Evolutionary conservation across 2,797 vertebrate genomes (phyloP).

Genomic region (Gymnodraco acuticeps): DNA sequence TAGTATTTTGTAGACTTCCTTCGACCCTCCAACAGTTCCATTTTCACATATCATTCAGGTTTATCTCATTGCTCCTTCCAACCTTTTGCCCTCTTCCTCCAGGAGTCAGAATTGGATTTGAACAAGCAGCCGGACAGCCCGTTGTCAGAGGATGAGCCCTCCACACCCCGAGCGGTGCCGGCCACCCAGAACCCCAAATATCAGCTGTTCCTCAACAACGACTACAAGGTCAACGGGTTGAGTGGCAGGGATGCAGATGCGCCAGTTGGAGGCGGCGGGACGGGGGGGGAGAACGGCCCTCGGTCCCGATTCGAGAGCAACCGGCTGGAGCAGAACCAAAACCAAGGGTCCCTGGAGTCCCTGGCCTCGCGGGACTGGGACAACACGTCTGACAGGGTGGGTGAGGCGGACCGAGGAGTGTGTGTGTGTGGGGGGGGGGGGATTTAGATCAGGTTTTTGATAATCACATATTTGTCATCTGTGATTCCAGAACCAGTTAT

Average conservation of each 20-base stretch:
- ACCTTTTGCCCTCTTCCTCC: conserved; percentile 20
- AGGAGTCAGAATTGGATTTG: conserved; percentile 75
- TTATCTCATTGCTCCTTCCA: background rate
- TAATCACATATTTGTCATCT: background rate
- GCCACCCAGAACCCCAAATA: conserved; percentile 73
- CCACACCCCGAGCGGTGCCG: conserved; percentile 7
- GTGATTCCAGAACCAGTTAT: conserved; percentile 10
- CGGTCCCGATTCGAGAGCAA: conserved; percentile 69
- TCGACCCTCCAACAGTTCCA: background rate
- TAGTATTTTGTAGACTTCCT: too few species aligned
- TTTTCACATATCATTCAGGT: background rate
- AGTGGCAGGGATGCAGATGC: conserved; percentile 67
- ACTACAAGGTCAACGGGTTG: conserved; percentile 71
- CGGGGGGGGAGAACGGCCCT: conserved; percentile 64
- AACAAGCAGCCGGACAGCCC: conserved; percentile 74
- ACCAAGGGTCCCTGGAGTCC: conserved; percentile 80
- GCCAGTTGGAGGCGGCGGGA: conserved; percentile 32
- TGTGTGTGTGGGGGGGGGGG: background rate
- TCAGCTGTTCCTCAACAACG: conserved; percentile 75
- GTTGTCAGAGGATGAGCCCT: conserved; percentile 64
- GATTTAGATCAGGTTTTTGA: too few species aligned
- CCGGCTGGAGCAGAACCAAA: conserved; percentile 63
- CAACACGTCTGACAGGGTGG: conserved; percentile 72
- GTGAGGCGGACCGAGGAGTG: conserved; percentile 25
- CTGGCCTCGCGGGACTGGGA: conserved; percentile 79